Base-by-base conservation (phyloP, 2,113 vertebrate genomes). In the Notothenia coriiceps region DNA sequence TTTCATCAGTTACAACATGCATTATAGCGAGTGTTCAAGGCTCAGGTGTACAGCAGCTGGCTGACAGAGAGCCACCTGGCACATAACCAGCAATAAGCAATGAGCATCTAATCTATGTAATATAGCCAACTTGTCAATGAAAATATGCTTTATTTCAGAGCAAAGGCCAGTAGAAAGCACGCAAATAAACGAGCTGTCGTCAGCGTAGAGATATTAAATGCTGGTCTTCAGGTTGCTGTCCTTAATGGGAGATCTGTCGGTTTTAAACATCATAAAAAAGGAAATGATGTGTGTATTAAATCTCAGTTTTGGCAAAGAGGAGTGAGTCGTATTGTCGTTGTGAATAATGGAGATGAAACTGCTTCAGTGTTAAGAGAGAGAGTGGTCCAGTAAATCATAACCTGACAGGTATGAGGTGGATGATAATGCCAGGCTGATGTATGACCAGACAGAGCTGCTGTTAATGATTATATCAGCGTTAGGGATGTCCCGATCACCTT, bases 11-110 rank as follows among this genome's bases (percentile, higher is more conserved):
- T 33, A 40, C 1, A 10, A 22, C n/a, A 15, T 22, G 55, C 15
- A 55, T 11, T 29, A 29, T 50, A 51, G 64, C 69, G 44, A 64
- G 25, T 74, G 13, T 59, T 70, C 43, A 52, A n/a, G 25, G 40
- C 54, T 84, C 12, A 75, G 60, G 60, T 66, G 60, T 44, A n/a
- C 13, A 74, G 46, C 22, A 52, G 64, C 64, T 47, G 56, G 51
- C 22, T 52, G 71, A 82, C 50, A 50, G 61, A 52, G 25, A 57
- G 62, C 56, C 67, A 68, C 46, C 59, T 79, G 56, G 50, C 67
- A 22, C 56, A 60, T 54, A 44, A 64, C 29, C 22, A 57, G 13
- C 25, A 62, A 44, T 80, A 20, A 74, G 60, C 64, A 81, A 15
- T 40, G 22, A 79, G 35, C 52, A 61, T 70, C 20, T 12, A 44